These are phyloP conservation scores for Corythoichthys haematopterus DNA, from an alignment of 2,113 vertebrate species.

Conservation along the genomic window DNA sequence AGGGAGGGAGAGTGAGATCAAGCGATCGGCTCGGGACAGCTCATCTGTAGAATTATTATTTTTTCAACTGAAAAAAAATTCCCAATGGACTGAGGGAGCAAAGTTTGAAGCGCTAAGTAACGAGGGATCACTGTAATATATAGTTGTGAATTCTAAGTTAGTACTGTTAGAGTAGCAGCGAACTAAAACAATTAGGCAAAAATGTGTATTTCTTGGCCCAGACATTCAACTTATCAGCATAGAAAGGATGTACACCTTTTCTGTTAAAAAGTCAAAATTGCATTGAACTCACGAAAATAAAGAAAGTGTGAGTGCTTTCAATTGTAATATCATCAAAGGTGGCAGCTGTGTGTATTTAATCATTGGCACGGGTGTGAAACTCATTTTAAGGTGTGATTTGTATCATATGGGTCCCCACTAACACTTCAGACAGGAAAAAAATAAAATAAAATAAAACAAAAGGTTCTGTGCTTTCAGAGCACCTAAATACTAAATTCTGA, in stretches of 20 bases:
- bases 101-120: no score
- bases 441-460: background rate
- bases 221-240: background rate
- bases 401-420: background rate
- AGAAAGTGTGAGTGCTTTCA: slow-evolving; percentile 3
- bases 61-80: no score
- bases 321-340: background rate
- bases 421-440: slow-evolving; percentile 7
- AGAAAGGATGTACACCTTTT: background rate
- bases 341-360: background rate
- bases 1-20: no score
- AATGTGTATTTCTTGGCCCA: background rate
- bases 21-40: no score
- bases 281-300: background rate
- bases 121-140: no score
- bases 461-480: background rate
- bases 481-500: background rate
- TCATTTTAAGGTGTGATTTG: slow-evolving; percentile 29
- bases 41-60: no score
- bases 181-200: background rate
- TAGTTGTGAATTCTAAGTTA: no score
- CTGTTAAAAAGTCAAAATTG: slow-evolving; percentile 8
- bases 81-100: no score
- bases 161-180: no score
- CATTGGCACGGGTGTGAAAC: slow-evolving; percentile 16